A percentile compares a stretch with the other conserved stretches of the same genome.
Evolutionary conservation across 2,797 vertebrate genomes (phyloP).

Genomic region (Octomys mimax): DNA sequence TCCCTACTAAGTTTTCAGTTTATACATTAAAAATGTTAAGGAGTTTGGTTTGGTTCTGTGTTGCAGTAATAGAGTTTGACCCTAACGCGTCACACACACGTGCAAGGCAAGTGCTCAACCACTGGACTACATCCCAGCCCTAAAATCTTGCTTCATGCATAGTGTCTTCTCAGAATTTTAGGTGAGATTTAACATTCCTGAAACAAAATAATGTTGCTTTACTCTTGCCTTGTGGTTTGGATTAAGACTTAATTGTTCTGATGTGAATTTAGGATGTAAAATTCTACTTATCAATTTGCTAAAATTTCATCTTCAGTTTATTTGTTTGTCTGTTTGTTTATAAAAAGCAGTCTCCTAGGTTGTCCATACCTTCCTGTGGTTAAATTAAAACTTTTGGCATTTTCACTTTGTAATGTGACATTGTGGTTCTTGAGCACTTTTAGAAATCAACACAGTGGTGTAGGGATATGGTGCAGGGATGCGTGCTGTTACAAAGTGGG

Average conservation of each 20-base stretch:
- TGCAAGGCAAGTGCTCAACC: neutral
- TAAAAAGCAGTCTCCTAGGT: neutral
- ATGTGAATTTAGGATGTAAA: constrained; percentile 11
- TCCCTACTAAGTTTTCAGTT: neutral
- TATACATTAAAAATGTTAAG: neutral
- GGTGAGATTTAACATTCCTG: neutral
- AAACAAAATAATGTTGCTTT: neutral
- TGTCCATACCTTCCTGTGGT: neutral
- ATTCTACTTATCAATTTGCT: neutral
- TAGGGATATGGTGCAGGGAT: neutral
- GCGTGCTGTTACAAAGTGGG: neutral
- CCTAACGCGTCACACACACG: neutral
- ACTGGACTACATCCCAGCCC: neutral
- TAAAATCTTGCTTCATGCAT: constrained; percentile 1
- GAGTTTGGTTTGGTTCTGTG: neutral
- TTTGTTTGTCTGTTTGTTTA: neutral
- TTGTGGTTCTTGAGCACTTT: constrained; percentile 3
- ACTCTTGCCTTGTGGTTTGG: constrained; percentile 8
- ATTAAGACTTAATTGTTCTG: neutral
- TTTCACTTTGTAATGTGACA: neutral
- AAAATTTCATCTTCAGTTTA: neutral
- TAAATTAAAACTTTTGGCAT: neutral
- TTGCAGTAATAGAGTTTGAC: neutral
- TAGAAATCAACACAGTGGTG: neutral
- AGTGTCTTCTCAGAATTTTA: constrained; percentile 19